Evolutionary conservation across 2,113 vertebrate species (phyloP), one percentile per base, ranked within the genome.

Genomic region (Sapajus apella): DNA sequence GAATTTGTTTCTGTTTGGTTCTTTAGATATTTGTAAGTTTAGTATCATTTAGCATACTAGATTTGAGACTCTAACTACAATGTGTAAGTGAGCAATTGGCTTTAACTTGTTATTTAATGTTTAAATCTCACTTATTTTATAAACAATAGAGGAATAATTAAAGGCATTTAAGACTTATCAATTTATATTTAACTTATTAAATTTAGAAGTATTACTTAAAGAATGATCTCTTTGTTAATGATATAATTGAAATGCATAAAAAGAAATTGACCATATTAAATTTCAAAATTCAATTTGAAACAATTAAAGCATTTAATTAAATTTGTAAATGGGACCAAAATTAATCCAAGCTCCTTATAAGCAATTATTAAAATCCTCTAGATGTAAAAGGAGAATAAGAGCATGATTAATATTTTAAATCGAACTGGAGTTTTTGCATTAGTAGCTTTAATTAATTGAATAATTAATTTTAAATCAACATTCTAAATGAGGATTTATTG

Each of bases 231-330:
- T 79, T 75, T 94, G 80, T 90, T 96, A 97, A 87, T 96, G 88
- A 94, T 64, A 64, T 95, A 82, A 95, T 21, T 94, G 72, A 91
- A 91, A 94, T 87, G 76, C 32, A 55, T 90, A 83, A 94, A 93
- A 85, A 66, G n/a, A 90, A 95, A 80, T 25, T 75, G 70, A 86
- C 43, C 92, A 82, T 55, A 86, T 95, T 96, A 90, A 90, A 97
- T 90, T 86, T 97, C 55, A 98, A 97, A 98, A 58, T 95, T 95
- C 56, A 97, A 84, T 92, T 80, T 92, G 88, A 96, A 97, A 95
- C 92, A 91, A 96, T 95, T 97, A 95, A 95, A 86, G 8, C 77
- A 97, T 76, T 97, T 96, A 94, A 92, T 95, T 96, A 92, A 91
- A 84, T 84, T 92, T 96, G 9, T 94, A 96, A 97, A 83, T 73